Base-by-base conservation (phyloP, 2,113 vertebrate genomes). In the Actenoides hombroni region DNA sequence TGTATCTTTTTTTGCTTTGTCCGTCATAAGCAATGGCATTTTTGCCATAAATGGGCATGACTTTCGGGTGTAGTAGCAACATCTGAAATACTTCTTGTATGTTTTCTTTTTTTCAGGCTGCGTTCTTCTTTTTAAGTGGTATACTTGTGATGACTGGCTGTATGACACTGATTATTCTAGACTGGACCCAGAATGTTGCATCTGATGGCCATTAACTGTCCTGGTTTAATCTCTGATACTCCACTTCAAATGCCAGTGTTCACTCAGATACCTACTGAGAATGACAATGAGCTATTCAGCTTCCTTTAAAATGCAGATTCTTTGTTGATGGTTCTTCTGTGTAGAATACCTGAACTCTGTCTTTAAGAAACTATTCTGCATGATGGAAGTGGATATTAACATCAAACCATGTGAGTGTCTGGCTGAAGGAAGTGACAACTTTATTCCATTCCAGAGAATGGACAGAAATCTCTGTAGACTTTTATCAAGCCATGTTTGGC, bases 401-500 rank as follows among this genome's bases (percentile, higher is more conserved):
- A 97, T 95, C 98, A 96, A 96, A 98, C 96, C 97, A 94, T 85
- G 37, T 96, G 98, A 98, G 97, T 97, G 97, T 98, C 91, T 97
- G 97, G 97, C 98, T 97, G 97, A 97, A 95, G 98, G 98, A 98
- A 97, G 97, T 98, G 98, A 98, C 97, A 97, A 97, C 98, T 98
- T 98, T 98, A 98, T 98, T 98, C 98, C 99, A 99, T 99, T 99
- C 99, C 97, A 99, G 98, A 99, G 99, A 99, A 99, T 99, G 99
- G 99, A 98, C 97, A 91, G 95, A 98, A 98, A 98, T 98, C 96
- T 98, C 94, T 95, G 95, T 97, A 98, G 97, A 98, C 97, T 98
- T 98, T 98, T 98, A 98, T 99, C 98, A 98, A 99, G 99, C 99
- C 98, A 98, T 98, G 96, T 97, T 98, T 98, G 99, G 98, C 98